Base-by-base conservation (phyloP, 2,113 vertebrate genomes). In the Illadopsis cleaveri region DNA sequence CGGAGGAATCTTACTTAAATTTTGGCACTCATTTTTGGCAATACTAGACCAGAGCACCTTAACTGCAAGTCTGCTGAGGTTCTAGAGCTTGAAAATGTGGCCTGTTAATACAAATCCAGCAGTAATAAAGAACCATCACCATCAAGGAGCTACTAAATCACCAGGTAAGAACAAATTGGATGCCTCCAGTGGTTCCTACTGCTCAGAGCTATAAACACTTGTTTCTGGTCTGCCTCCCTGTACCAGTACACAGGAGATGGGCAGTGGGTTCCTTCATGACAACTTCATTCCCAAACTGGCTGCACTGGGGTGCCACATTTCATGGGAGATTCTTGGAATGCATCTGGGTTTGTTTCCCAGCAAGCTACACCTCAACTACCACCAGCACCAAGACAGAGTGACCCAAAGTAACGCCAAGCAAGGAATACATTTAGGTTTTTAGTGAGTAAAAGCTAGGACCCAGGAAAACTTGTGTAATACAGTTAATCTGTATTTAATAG, bases 271-370 rank as follows among this genome's bases (percentile, higher is more conserved):
- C 20, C n/a, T 22, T 78, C 58, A 15, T 1, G 10, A 35, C 40
- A 35, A 16, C 7, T 45, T 60, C 21, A n/a, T 47, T 60, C 35
- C 60, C 82, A 70, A 14, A 12, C 25, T 10, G 54, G 47, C 30
- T 31, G 50, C 9, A 2, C 20, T 75, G 82, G 30, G 47, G 23
- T 54, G 10, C 2, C 47, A 33, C 30, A 30, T 33, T 25, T 33
- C 47, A 10, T 24, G 0, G 0, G 10, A 72, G 9, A 18, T 10
- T 12, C 24, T 17, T 61, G 84, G 75, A 28, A 58, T 19, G 27
- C 3, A 20, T 23, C 65, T 60, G 69, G 27, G 44, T 47, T 87
- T 2, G 3, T 15, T 51, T 68, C 44, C n/a, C 60, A 71, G 30
- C 25, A 40, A n/a, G 35, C 11, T 24, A 2, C 48, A 47, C 12